Evolutionary conservation across 1,140 invertebrate species (phyloP), one percentile per base, ranked within the genome.

Genomic region (Drosophila athabasca): DNA sequence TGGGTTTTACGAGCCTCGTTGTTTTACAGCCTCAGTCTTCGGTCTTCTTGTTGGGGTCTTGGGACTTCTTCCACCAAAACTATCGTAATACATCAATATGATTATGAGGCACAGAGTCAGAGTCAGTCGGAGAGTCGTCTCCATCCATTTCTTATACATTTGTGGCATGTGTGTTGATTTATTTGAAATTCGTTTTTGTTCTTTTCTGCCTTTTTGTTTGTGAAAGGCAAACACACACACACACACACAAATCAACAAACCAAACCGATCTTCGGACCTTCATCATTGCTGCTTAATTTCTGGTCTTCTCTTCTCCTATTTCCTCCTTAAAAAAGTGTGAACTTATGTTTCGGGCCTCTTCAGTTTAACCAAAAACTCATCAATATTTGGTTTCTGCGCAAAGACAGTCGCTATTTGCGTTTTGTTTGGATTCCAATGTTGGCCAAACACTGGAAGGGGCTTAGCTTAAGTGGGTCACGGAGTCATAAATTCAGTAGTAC

Each of bases 11-110:
- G 72, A 58, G 29, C 50, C 57, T 60, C 26, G 35, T 69, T 46
- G 58, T 74, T 70, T 83, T 82, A 81, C 73, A 68, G 62, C 54
- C 79, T 17, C 55, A 31, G 39, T 26, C 17, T 35, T 35, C 31
- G 31, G 31, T 60, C 55, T 65, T 61, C 60, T 55, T 19, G 24
- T n/a, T 65, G 49, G 45, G 35, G 48, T 26, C 6, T 48, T 11
- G 19, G 46, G 19, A 13, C n/a, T 26, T 52, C 76, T 83, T 70
- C 79, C 79, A 82, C 35, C 61, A 79, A 75, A 82, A 67, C 70
- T 84, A 83, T 76, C 71, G 80, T 84, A 83, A 83, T 83, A 79
- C 80, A 83, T 83, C 80, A 83, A 83, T 83, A 84, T 79, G 76
- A 83, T 84, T 83, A 84, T 83, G 76, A 79, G 81, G 50, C 60